These are phyloP conservation scores for Platichthys stellatus DNA, from an alignment of 2,113 vertebrate genomes.

Conservation along the genomic window DNA sequence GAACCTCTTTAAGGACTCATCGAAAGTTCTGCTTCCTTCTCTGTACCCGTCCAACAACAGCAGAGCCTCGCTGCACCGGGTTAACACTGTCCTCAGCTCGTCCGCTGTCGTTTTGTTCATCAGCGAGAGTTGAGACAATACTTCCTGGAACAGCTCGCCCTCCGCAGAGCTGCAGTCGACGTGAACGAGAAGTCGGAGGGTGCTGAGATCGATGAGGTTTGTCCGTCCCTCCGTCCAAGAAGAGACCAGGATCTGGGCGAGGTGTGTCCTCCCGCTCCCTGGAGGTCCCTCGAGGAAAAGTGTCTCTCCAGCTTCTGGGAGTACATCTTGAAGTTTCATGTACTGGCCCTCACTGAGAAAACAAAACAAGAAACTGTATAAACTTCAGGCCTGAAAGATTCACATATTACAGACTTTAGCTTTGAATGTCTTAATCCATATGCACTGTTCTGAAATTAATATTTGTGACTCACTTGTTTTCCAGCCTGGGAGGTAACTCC, in stretches of 20 bases:
- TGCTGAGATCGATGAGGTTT: slow-evolving; percentile 12
- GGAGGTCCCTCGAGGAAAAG: slow-evolving; percentile 55
- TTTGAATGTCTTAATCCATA: not conserved
- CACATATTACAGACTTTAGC: too few species aligned
- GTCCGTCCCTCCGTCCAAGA: slow-evolving; percentile 50
- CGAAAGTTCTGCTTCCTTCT: slow-evolving; percentile 50
- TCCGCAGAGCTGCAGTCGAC: slow-evolving; percentile 30
- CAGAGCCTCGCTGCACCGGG: slow-evolving; percentile 18
- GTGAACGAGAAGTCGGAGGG: slow-evolving; percentile 43
- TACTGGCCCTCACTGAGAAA: slow-evolving; percentile 54
- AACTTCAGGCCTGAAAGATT: not conserved
- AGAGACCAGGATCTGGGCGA: slow-evolving; percentile 51
- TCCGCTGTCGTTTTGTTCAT: slow-evolving; percentile 1
- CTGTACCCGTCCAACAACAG: slow-evolving; percentile 68
- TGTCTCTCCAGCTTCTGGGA: slow-evolving; percentile 46
- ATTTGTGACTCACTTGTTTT: slow-evolving; percentile 56
- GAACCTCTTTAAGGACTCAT: slow-evolving; percentile 61
- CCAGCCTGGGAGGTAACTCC: slow-evolving; percentile 28
- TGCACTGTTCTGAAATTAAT: not conserved
- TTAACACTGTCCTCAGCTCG: slow-evolving; percentile 53
- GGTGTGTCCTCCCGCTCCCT: slow-evolving; percentile 45
- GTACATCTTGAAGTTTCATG: slow-evolving; percentile 34
- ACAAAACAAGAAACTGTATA: not conserved
- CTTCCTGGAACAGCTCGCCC: slow-evolving; percentile 51
- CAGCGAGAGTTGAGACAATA: slow-evolving; percentile 35